Conservation (phyloP, 2,113 vertebrate species). For the Donacobius atricapilla region DNA sequence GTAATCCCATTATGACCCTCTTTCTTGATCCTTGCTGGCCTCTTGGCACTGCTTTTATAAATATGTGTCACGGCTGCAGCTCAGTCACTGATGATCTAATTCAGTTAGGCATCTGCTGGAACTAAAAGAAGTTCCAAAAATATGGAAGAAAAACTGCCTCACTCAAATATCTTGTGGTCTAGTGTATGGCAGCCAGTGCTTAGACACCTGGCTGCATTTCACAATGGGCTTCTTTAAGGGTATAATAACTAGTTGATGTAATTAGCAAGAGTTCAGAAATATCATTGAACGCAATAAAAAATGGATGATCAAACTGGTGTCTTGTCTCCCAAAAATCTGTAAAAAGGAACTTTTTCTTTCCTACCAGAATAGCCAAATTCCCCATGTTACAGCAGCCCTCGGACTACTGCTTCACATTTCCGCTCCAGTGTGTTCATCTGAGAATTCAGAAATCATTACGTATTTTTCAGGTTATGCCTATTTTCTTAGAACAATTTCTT, state of each 20-base stretch:
- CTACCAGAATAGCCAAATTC: neutral
- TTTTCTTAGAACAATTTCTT: neutral
- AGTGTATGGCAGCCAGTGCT: neutral
- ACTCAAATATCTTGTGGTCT: neutral
- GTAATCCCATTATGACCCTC: neutral
- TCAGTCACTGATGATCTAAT: neutral
- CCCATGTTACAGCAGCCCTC: neutral
- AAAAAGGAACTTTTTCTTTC: neutral
- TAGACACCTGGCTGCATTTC: neutral
- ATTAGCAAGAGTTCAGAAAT: neutral
- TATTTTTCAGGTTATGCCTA: neutral
- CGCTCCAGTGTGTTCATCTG: neutral
- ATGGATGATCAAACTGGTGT: neutral
- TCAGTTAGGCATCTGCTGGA: neutral
- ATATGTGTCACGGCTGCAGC: neutral
- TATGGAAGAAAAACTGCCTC: neutral
- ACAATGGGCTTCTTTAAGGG: neutral
- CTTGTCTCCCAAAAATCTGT: neutral
- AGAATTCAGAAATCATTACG: neutral
- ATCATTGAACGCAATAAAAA: neutral
- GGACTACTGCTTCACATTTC: neutral
- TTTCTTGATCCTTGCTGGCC: neutral
- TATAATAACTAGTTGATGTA: neutral
- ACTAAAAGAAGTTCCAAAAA: neutral
- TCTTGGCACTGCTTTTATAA: neutral